phyloP scores from a whole-genome alignment of 2,113 vertebrate species.

The Thamnophis sirtalis region DNA sequence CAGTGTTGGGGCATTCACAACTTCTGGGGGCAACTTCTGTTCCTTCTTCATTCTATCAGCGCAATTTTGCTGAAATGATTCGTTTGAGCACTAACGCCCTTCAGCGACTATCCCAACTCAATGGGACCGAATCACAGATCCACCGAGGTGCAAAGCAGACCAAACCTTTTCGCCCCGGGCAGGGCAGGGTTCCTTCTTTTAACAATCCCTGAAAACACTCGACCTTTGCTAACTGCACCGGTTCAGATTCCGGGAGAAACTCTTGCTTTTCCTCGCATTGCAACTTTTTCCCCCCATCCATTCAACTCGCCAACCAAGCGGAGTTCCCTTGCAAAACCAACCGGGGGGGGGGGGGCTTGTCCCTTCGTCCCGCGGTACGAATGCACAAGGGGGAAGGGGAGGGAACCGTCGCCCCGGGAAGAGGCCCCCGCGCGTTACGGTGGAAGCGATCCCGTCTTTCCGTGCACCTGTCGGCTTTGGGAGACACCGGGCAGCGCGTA shows the following conservation, averaged over 20 bases:
- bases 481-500: too few species aligned
- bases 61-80: background rate
- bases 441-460: too few species aligned
- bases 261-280: background rate
- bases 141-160: background rate
- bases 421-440: background rate
- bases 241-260: background rate
- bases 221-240: background rate
- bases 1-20: too few species aligned
- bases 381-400: background rate
- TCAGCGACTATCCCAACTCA: background rate
- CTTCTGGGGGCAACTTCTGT: too few species aligned
- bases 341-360: background rate
- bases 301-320: background rate
- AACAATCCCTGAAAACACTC: background rate
- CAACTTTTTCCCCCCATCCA: background rate
- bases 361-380: background rate
- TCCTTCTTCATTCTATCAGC: background rate
- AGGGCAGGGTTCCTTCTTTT: background rate
- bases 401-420: background rate
- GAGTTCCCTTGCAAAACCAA: background rate
- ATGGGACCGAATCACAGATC: background rate
- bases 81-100: background rate
- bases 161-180: background rate
- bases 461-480: constrained; percentile 1